A percentile compares a stretch with the other conserved stretches of the same genome.
These are phyloP conservation scores for Spheniscus humboldti DNA, from an alignment of 2,797 vertebrate genomes.

Conservation along the genomic window DNA sequence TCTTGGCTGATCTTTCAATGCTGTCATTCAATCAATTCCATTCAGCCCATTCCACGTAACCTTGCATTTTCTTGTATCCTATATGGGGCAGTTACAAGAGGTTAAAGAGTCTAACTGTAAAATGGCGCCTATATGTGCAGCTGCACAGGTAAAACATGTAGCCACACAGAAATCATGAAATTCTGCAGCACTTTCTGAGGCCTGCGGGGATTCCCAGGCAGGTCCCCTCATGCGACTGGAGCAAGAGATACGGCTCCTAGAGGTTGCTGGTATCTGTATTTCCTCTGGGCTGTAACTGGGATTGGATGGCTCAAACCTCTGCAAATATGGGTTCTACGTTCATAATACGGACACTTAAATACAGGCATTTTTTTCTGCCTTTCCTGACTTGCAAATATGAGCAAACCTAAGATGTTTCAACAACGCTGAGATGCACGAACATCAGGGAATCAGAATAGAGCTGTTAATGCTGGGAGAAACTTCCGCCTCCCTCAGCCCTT, in stretches of 20 bases:
- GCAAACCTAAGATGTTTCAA: background rate
- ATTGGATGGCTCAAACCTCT: background rate
- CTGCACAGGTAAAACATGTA: background rate
- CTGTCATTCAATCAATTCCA: background rate
- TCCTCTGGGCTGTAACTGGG: background rate
- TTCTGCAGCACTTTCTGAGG: background rate
- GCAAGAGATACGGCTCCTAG: background rate
- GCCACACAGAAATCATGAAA: background rate
- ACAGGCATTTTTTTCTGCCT: background rate
- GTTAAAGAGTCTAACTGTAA: background rate
- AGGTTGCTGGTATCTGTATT: background rate
- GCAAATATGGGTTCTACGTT: background rate
- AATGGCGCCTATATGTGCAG: background rate
- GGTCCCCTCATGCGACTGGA: accelerated
- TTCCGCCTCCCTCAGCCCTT: background rate
- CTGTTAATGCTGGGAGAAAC: background rate
- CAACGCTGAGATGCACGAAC: background rate
- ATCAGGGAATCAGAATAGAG: background rate
- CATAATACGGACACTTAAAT: background rate
- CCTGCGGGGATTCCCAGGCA: background rate
- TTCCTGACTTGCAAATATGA: background rate
- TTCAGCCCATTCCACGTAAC: background rate
- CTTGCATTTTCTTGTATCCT: background rate
- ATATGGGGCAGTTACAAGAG: background rate
- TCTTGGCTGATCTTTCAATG: background rate